phyloP scores from a whole-genome alignment of 37 sponge, comb jelly and placozoan species.

The Eunapius fragilis region DNA sequence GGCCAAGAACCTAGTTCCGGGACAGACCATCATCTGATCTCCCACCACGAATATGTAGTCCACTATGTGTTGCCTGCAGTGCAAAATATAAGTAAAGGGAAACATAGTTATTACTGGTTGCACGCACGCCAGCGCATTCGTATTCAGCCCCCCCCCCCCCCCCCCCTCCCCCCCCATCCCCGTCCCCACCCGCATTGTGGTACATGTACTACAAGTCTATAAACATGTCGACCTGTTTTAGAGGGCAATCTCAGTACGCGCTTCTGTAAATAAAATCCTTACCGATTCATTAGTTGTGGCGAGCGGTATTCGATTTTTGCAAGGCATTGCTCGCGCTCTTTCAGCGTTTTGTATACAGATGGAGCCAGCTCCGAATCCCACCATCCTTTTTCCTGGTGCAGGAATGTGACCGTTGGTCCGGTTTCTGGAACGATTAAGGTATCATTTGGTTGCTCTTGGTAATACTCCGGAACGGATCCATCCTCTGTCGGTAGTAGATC shows the following conservation, averaged over 20 bases:
- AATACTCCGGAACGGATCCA: neutral
- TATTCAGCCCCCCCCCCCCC: no score
- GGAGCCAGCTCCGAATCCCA: neutral
- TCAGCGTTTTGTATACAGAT: neutral
- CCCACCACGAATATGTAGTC: conserved; percentile 64
- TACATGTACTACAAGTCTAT: neutral
- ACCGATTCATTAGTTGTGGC: neutral
- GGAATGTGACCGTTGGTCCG: neutral
- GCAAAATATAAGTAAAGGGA: neutral
- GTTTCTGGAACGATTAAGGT: neutral
- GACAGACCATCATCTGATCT: conserved; percentile 47
- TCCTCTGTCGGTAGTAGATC: neutral
- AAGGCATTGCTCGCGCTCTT: neutral
- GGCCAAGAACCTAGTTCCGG: conserved; percentile 69
- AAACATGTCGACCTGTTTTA: no score
- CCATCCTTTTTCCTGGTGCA: neutral
- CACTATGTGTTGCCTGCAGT: conserved; percentile 61
- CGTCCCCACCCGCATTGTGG: no score
- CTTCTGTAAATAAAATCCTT: neutral
- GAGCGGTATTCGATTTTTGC: neutral
- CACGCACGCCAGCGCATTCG: no score
- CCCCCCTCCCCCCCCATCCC: no score
- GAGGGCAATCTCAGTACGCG: no score
- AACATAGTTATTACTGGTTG: neutral
- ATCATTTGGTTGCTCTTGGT: neutral